A percentile compares a stretch with the other conserved stretches of the same genome.
phyloP scores from a whole-genome alignment of 1,140 invertebrate genomes.

The Hylyphantes graminicola region DNA sequence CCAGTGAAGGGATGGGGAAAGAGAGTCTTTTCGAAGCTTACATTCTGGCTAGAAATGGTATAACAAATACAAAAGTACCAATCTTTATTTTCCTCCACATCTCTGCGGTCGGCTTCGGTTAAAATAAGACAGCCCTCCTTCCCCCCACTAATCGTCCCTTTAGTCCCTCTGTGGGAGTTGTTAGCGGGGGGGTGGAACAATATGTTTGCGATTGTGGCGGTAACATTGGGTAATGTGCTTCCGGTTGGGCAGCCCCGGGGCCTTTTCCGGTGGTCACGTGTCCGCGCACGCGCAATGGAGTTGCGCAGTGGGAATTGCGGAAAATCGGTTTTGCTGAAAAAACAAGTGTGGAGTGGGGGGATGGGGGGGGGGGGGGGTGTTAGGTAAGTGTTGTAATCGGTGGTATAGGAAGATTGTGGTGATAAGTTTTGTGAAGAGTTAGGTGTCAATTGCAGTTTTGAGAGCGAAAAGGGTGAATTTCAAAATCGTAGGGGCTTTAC shows the following conservation, averaged over 20 bases:
- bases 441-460: too few relatives aligned
- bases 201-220: constrained; percentile 28
- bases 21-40: too few relatives aligned
- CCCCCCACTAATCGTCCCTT: constrained; percentile 1
- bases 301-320: background rate
- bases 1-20: too few relatives aligned
- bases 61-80: too few relatives aligned
- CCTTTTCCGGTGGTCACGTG: constrained; percentile 9
- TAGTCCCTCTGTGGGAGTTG: background rate
- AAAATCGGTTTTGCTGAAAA: constrained; percentile 25
- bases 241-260: constrained; percentile 8
- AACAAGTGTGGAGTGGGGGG: background rate
- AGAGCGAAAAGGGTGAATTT: too few relatives aligned
- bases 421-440: too few relatives aligned
- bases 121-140: background rate
- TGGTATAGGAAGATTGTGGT: too few relatives aligned
- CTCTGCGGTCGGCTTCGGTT: background rate
- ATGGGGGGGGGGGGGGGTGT: too few relatives aligned
- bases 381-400: too few relatives aligned
- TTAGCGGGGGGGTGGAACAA: constrained; percentile 8
- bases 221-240: constrained; percentile 56
- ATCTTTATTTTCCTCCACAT: too few relatives aligned
- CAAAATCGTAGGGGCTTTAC: too few relatives aligned
- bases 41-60: too few relatives aligned
- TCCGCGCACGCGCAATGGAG: background rate